Conservation (phyloP, 2,113 vertebrate species). For the Gracilinanus agilis region DNA sequence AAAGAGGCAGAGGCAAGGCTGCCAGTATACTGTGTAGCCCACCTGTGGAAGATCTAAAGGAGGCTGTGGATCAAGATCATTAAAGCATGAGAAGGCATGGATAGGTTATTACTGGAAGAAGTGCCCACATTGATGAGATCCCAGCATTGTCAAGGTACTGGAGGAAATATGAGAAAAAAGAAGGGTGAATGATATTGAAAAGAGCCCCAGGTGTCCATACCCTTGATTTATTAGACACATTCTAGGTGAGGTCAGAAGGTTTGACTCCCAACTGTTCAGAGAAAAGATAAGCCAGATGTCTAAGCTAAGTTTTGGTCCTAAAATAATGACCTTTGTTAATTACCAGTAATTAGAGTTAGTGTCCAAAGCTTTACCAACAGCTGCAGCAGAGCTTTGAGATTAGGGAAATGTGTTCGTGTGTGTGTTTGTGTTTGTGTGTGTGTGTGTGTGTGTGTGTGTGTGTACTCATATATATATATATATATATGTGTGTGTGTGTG, state of each 20-base stretch:
- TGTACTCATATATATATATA: too few species aligned
- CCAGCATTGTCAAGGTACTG: background rate
- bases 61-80: background rate
- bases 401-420: background rate
- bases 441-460: background rate
- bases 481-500: background rate
- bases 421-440: background rate
- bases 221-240: conserved; percentile 68
- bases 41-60: background rate
- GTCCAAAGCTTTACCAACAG: conserved; percentile 59
- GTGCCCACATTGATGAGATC: background rate
- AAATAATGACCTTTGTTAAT: conserved; percentile 80
- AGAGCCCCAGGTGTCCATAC: conserved; percentile 61
- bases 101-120: background rate
- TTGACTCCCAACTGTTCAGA: conserved; percentile 75
- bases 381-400: background rate
- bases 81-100: background rate
- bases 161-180: conserved; percentile 36
- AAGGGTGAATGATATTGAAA: conserved; percentile 44
- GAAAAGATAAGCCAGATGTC: conserved; percentile 76
- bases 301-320: conserved; percentile 76
- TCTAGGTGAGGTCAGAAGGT: conserved; percentile 69
- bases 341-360: conserved; percentile 76
- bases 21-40: background rate
- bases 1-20: background rate